phyloP scores from a whole-genome alignment of 2,888 invertebrate species.

The Dorcus parallelipipedus region DNA sequence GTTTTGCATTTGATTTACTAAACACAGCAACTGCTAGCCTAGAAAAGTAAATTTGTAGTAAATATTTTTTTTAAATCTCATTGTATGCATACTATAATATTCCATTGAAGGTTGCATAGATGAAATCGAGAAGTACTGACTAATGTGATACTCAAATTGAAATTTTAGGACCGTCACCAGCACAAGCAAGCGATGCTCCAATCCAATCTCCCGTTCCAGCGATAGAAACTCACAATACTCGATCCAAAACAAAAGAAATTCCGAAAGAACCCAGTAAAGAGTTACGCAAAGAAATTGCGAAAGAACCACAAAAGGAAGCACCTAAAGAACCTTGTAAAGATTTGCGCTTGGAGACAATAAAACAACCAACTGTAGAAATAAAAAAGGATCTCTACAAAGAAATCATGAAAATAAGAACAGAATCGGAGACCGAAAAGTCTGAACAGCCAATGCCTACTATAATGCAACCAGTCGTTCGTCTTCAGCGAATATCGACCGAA shows the following conservation, averaged over 20 bases:
- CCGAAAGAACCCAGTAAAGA: neutral
- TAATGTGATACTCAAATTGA: neutral
- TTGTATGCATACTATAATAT: neutral
- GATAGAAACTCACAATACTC: slow-evolving; percentile 16
- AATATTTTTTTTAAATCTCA: no score
- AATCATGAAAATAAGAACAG: no score
- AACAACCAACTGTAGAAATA: neutral
- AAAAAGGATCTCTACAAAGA: neutral
- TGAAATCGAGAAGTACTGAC: neutral
- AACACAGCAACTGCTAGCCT: no score
- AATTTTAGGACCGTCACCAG: slow-evolving; percentile 56
- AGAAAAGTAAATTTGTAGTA: no score
- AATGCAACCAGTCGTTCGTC: slow-evolving; percentile 60
- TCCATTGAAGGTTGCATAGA: neutral
- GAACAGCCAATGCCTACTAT: slow-evolving; percentile 24
- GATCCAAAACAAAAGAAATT: slow-evolving; percentile 11
- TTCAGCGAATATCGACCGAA: slow-evolving; percentile 58
- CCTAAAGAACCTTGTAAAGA: neutral
- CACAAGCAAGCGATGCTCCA: slow-evolving; percentile 62
- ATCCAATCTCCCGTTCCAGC: slow-evolving; percentile 50
- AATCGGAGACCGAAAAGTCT: slow-evolving; percentile 2
- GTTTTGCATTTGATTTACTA: neutral
- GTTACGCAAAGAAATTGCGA: slow-evolving; percentile 1
- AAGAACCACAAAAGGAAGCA: slow-evolving; percentile 1
- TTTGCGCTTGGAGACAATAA: neutral